A percentile compares a stretch with the other conserved stretches of the same genome.
Evolutionary conservation across 37 sponge, comb jelly and placozoan genomes (phyloP).

Genomic region (Cladorhizidae sp.): DNA sequence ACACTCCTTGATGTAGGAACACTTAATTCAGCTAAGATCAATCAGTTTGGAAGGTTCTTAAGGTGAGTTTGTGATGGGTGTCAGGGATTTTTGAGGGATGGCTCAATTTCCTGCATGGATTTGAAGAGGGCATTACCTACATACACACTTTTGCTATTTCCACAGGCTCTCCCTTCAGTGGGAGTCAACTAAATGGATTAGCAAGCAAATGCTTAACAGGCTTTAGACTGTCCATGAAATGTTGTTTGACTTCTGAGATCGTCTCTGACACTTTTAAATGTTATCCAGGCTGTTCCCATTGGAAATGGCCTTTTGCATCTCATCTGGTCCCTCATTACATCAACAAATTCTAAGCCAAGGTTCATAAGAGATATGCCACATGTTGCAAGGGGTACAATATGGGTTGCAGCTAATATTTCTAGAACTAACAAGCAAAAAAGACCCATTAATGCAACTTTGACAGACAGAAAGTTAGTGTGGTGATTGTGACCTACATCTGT

Average conservation of each 20-base stretch:
- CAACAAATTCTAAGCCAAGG: not conserved
- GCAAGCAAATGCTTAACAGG: not conserved
- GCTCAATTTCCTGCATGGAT: not conserved
- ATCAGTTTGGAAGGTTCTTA: not conserved
- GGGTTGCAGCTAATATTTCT: not conserved
- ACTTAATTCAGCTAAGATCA: not conserved
- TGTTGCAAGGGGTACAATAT: not conserved
- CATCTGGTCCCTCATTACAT: not conserved
- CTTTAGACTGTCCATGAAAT: not conserved
- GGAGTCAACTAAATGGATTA: not conserved
- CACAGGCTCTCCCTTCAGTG: not conserved
- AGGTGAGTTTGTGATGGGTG: not conserved
- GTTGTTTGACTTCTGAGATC: not conserved
- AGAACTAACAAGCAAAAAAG: not conserved
- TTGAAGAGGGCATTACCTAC: not conserved
- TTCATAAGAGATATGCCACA: not conserved
- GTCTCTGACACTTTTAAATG: not conserved
- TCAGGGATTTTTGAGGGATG: not conserved
- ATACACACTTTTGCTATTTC: not conserved
- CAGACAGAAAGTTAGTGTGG: not conserved
- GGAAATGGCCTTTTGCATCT: not conserved
- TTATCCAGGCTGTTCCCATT: not conserved
- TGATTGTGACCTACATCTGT: not conserved
- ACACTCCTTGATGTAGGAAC: not conserved
- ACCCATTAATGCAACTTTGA: not conserved